Conservation (phyloP, 2,113 vertebrate species). For the Chiloscyllium plagiosum region DNA sequence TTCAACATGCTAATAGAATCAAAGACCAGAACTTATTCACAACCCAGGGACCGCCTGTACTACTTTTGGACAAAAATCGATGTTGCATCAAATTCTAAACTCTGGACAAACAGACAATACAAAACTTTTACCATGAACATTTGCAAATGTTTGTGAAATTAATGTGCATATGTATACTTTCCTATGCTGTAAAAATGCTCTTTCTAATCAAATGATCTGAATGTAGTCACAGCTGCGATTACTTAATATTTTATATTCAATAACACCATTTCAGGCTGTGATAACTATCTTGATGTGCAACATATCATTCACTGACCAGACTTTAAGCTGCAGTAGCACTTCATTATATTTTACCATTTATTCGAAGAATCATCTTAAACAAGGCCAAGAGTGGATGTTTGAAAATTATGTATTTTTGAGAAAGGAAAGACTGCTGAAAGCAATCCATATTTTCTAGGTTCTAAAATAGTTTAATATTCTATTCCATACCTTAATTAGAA, state of each 20-base stretch:
- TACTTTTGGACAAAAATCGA: too few species aligned
- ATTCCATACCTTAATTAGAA: neutral
- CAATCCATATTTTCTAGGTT: neutral
- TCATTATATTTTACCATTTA: too few species aligned
- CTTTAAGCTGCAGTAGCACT: neutral
- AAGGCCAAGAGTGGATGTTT: neutral
- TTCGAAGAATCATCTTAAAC: too few species aligned
- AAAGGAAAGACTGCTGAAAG: neutral
- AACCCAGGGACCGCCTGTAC: too few species aligned
- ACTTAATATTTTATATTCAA: neutral
- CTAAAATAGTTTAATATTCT: neutral
- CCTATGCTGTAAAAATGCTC: neutral
- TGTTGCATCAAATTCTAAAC: neutral
- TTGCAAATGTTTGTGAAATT: neutral
- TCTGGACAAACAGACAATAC: neutral
- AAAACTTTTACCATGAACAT: neutral
- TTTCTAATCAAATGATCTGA: neutral
- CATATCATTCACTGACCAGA: neutral
- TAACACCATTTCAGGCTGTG: neutral
- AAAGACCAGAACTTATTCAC: too few species aligned
- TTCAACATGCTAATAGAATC: too few species aligned
- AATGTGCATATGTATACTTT: neutral
- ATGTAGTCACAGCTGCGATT: neutral
- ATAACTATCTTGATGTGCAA: neutral
- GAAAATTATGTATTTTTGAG: neutral